Conservation (phyloP, 2,888 invertebrate species). For the Cartodere bifasciata region DNA sequence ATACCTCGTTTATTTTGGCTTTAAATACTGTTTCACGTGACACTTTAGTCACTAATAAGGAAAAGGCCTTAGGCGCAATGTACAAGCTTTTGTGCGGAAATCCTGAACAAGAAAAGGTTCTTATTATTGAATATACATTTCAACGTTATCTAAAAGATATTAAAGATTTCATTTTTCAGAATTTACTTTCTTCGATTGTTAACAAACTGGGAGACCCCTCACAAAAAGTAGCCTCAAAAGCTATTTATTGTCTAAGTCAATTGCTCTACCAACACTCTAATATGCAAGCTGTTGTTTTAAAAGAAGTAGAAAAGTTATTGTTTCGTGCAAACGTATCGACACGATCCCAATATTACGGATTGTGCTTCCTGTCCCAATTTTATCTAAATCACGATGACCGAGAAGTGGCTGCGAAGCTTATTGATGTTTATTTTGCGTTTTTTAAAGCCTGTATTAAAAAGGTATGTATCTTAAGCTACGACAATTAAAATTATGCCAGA, state of each 20-base stretch:
- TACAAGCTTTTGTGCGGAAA: constrained; percentile 63
- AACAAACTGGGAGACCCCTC: constrained; percentile 95
- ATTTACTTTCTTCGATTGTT: constrained; percentile 66
- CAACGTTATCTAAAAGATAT: not conserved
- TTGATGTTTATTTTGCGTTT: constrained; percentile 87
- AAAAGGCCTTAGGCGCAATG: constrained; percentile 65
- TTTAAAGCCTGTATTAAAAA: constrained; percentile 86
- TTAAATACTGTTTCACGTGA: constrained; percentile 65
- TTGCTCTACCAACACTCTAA: constrained; percentile 75
- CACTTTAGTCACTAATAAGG: constrained; percentile 65
- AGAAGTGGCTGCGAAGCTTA: constrained; percentile 67
- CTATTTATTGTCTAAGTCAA: constrained; percentile 72
- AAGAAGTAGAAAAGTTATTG: constrained; percentile 80
- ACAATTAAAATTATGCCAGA: too few relatives aligned
- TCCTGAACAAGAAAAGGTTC: constrained; percentile 76
- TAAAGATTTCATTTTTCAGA: constrained; percentile 35
- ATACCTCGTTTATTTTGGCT: constrained; percentile 51
- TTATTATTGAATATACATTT: not conserved
- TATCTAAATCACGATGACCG: constrained; percentile 58
- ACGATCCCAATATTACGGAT: constrained; percentile 83
- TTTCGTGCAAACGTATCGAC: constrained; percentile 72
- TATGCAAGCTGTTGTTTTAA: constrained; percentile 79
- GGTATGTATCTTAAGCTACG: too few relatives aligned
- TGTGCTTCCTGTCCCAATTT: constrained; percentile 85
- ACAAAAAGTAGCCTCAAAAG: constrained; percentile 76